Evolutionary conservation across 2,113 vertebrate genomes (phyloP).

Genomic region (Myotis lucifugus): DNA sequence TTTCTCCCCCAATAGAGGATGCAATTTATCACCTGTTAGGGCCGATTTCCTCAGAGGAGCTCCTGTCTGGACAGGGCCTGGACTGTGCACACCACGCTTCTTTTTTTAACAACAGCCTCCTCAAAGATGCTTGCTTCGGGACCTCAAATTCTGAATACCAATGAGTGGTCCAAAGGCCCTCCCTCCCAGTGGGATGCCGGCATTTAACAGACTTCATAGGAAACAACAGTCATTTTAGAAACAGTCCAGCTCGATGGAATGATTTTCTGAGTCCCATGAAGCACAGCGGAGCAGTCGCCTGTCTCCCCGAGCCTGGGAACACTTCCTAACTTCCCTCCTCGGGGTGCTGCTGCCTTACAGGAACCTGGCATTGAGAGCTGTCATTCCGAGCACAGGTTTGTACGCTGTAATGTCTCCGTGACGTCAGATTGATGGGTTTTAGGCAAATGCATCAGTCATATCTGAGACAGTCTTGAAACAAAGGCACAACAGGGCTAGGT

Average conservation of each 20-base stretch:
- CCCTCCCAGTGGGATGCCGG: constrained; percentile 22
- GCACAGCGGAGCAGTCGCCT: constrained; percentile 9
- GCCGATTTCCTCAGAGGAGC: constrained; percentile 70
- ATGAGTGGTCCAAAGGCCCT: constrained; percentile 11
- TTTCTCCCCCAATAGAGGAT: constrained; percentile 46
- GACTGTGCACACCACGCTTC: constrained; percentile 54
- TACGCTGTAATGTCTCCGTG: constrained; percentile 72
- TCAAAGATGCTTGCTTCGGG: constrained; percentile 52
- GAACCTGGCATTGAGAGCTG: constrained; percentile 55
- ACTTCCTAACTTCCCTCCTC: constrained; percentile 64
- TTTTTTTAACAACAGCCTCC: constrained; percentile 56
- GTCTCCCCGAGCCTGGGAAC: constrained; percentile 12
- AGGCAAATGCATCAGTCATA: constrained; percentile 67
- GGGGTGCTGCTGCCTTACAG: constrained; percentile 64
- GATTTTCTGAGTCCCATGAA: constrained; percentile 18
- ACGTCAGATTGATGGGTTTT: constrained; percentile 70
- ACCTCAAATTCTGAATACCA: constrained; percentile 46
- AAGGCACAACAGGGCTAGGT: constrained; percentile 17
- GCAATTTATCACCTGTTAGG: constrained; percentile 69
- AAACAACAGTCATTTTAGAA: constrained; percentile 43
- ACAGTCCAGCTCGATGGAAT: constrained; percentile 8
- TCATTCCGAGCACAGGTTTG: constrained; percentile 68
- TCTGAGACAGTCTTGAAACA: constrained; percentile 69
- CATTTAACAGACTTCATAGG: constrained; percentile 20
- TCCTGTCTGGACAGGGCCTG: constrained; percentile 59